Evolutionary conservation across 2,797 vertebrate species (phyloP).

Genomic region (Manis javanica): DNA sequence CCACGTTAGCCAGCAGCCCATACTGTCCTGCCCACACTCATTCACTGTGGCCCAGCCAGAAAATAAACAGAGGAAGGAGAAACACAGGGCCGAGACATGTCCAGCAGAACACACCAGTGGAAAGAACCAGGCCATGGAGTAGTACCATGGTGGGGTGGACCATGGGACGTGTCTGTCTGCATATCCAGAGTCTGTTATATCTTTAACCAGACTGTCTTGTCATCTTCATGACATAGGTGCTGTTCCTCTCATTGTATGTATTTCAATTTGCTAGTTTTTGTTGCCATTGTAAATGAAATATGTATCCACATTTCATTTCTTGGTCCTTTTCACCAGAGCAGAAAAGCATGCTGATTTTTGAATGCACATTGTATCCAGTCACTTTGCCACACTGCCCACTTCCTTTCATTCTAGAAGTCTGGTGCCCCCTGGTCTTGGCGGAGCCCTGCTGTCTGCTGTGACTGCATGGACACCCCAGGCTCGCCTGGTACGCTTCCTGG

Average conservation of each 20-base stretch:
- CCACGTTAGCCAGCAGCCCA: background rate
- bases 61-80: background rate
- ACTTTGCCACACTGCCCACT: background rate
- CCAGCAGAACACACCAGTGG: background rate
- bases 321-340: background rate
- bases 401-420: background rate
- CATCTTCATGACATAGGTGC: background rate
- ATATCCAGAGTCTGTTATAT: background rate
- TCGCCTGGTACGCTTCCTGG: fast-evolving
- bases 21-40: fast-evolving
- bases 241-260: background rate
- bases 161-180: fast-evolving
- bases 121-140: background rate
- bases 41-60: background rate
- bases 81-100: fast-evolving
- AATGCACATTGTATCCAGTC: background rate
- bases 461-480: fast-evolving
- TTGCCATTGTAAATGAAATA: background rate
- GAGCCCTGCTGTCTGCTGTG: background rate
- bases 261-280: background rate
- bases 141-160: fast-evolving
- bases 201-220: background rate
- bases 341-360: background rate
- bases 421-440: background rate
- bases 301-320: background rate